A percentile compares a stretch with the other conserved stretches of the same genome.
Evolutionary conservation across 2,888 invertebrate species (phyloP).

Genomic region (Oscheius sp.): DNA sequence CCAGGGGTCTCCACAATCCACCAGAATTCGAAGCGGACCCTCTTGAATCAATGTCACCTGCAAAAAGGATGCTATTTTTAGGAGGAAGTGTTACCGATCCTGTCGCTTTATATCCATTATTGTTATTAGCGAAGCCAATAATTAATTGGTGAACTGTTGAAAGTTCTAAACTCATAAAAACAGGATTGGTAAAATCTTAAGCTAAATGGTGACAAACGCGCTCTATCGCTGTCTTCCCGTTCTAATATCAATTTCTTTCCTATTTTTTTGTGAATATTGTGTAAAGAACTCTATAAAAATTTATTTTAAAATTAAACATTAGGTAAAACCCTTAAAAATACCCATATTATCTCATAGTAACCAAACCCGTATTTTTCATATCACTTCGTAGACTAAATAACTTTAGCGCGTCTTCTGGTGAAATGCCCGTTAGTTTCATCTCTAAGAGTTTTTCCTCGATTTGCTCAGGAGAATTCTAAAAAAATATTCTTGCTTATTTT

Average conservation of each 20-base stretch:
- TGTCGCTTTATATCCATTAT: slow-evolving; percentile 19
- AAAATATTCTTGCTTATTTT: neutral
- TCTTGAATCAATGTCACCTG: slow-evolving; percentile 32
- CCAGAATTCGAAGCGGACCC: slow-evolving; percentile 12
- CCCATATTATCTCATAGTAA: neutral
- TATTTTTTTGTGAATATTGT: neutral
- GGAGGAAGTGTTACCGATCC: slow-evolving; percentile 15
- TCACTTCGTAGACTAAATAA: slow-evolving; percentile 23
- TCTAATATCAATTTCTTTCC: neutral
- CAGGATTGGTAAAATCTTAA: neutral
- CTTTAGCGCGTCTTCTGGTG: neutral
- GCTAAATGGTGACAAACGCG: neutral
- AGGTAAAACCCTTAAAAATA: too few species aligned
- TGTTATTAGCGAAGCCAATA: neutral
- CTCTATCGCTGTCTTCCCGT: neutral
- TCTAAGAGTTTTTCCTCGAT: slow-evolving; percentile 22
- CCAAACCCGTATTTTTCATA: slow-evolving; percentile 15
- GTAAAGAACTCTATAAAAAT: slow-evolving; percentile 1
- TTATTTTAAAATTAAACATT: slow-evolving; percentile 14
- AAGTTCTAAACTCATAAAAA: neutral
- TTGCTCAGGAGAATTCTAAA: slow-evolving; percentile 11
- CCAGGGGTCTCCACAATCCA: slow-evolving; percentile 50
- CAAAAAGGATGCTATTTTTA: neutral
- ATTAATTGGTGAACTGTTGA: slow-evolving; percentile 2
- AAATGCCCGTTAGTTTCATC: slow-evolving; percentile 8